Base-by-base conservation (phyloP, 2,113 vertebrate genomes). In the Eclectus roratus region DNA sequence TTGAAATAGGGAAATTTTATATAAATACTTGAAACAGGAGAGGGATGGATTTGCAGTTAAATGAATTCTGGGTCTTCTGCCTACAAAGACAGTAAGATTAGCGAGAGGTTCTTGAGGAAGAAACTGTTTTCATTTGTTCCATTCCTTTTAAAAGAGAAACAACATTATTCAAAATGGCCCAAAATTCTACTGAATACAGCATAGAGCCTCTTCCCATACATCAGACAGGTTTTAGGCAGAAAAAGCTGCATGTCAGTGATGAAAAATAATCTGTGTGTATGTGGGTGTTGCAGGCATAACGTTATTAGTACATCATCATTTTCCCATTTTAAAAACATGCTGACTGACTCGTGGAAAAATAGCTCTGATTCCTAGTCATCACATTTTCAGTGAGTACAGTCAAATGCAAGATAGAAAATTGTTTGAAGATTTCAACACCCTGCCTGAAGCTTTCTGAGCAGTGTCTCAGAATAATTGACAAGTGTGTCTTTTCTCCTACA, bases 381-480 rank as follows among this genome's bases (percentile, higher is more conserved):
- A 52, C 44, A 85, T 82, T 88, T 94, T 56, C 70, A 53, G n/a
- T 24, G n/a, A 31, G 27, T 68, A 60, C 21, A 79, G 70, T 65
- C 24, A 60, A 93, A 92, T 58, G 37, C 29, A 96, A 89, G 80
- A n/a, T 23, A 63, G 3, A 91, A 96, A 94, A 94, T 65, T 81
- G 43, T 92, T 72, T 55, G 72, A 92, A 97, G 80, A 88, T 91
- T 79, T 91, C 7, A 37, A 68, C 58, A 72, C 29, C 11, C 46
- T 84, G 46, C 68, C 94, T 89, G 90, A 46, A 96, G 92, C 76
- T 91, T 93, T 95, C 71, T 56, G 96, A 95, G 80, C 24, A 31
- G 91, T n/a, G 64, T 93, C 96, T 96, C 94, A 95, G 89, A 95
- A 93, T 92, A 97, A 97, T 77, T 94, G 97, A 97, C 53, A 89